Evolutionary conservation across 2,797 vertebrate genomes (phyloP), one percentile per base, ranked within the genome.

Genomic region (Sebastes matsubarae): DNA sequence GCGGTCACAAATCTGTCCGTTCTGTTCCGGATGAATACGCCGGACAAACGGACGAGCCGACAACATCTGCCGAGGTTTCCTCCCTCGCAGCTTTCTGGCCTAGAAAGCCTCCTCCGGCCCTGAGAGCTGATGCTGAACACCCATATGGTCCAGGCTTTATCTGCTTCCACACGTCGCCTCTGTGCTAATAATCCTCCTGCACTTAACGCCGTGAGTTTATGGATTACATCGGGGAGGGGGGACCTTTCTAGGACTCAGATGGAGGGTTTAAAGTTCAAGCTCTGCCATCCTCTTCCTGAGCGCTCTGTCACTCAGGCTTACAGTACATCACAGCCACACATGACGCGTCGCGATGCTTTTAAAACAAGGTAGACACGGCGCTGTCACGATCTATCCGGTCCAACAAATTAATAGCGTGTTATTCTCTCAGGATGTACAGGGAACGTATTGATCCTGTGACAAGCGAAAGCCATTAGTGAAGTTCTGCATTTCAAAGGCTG

Each of bases 401-500:
- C 75, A 13, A 89, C 85, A 87, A 86, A 89, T 90, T 68, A 86
- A 78, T 57, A 64, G 58, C 6, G 59, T 82, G 81, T 86, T 86
- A 82, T 84, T 85, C 81, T 86, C 82, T 73, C 34, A 72, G 84
- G 74, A 88, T 58, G 68, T 80, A 81, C 84, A 84, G 81, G 55
- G 29, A 42, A 80, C 0, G 71, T 86, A 92, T 90, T 90, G 90
- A 91, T 92, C 88, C 72, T 68, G 74, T 87, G 89, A 91, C 89
- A 90, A 90, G 80, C 55, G 61, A 81, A 82, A 83, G 66, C 88
- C 88, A 89, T 89, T 92, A 87, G 86, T 30, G 81, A 74, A 78
- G 82, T 87, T 86, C 78, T 88, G 86, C 89, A 90, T 94, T 93
- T 91, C 88, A 94, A 92, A 90, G 85, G 82, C 57, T 9, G 72